phyloP scores from a whole-genome alignment of 37 sponge, comb jelly and placozoan genomes.

The Diacarnus erythraeanus region DNA sequence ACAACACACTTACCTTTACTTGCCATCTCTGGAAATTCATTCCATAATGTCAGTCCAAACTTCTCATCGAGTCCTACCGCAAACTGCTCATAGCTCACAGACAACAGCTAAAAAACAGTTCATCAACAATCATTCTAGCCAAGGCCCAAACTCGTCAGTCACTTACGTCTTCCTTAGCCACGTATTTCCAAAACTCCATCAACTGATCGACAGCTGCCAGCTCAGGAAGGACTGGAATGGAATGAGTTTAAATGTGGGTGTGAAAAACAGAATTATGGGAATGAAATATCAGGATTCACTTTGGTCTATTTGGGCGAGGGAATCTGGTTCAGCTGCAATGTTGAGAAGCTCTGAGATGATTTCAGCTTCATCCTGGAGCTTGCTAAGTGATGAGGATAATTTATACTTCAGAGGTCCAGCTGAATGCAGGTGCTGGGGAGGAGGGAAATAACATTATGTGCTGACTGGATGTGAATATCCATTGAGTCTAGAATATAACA shows the following conservation, averaged over 20 bases:
- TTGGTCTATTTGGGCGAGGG: conserved; percentile 29
- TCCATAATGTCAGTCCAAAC: conserved; percentile 54
- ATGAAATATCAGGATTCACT: conserved; percentile 27
- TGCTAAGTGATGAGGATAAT: conserved; percentile 18
- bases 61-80: conserved; percentile 46
- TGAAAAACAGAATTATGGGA: not conserved
- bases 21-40: conserved; percentile 55
- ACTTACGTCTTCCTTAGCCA: conserved; percentile 46
- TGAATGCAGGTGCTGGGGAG: conserved; percentile 37
- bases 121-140: not conserved
- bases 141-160: not conserved
- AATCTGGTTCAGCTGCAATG: conserved; percentile 47
- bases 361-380: conserved; percentile 58
- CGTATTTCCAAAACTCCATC: conserved; percentile 55
- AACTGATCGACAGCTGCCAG: conserved; percentile 53
- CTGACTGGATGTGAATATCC: not conserved
- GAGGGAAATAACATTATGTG: not conserved
- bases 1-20: conserved; percentile 43
- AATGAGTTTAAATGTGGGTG: not conserved
- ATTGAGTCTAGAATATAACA: not conserved
- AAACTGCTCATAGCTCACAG: conserved; percentile 55
- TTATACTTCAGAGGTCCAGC: conserved; percentile 60
- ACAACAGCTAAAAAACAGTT: conserved; percentile 39
- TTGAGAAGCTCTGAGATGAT: conserved; percentile 60
- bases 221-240: conserved; percentile 58